Percentiles rank a stretch among this genome's conserved stretches.
Conservation (phyloP, 2,888 invertebrate species). For the Agriopis marginaria region DNA sequence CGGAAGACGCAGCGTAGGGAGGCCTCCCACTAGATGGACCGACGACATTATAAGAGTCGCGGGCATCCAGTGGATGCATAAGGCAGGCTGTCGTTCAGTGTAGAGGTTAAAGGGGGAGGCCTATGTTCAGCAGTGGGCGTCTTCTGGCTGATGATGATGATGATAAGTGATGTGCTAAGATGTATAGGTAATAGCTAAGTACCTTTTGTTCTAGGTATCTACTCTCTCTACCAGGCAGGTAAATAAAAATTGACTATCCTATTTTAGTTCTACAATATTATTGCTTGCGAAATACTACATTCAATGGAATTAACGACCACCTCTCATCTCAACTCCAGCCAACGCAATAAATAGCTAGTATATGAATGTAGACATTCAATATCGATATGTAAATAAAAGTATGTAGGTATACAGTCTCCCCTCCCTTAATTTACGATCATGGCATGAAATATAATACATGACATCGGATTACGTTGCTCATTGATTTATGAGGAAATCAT, state of each 20-base stretch:
- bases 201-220: too few species aligned
- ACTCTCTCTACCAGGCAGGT: too few species aligned
- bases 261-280: background rate
- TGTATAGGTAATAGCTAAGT: too few species aligned
- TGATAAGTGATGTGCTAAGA: background rate
- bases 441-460: conserved; percentile 36
- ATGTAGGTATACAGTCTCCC: conserved; percentile 8
- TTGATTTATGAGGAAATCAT: conserved; percentile 39
- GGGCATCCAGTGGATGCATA: too few species aligned
- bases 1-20: too few species aligned
- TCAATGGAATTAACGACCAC: background rate
- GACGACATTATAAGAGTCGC: too few species aligned
- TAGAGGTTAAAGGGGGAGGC: too few species aligned
- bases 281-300: background rate
- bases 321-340: background rate
- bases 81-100: too few species aligned
- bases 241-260: too few species aligned
- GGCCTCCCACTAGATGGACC: too few species aligned
- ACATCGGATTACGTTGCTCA: conserved; percentile 34
- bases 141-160: too few species aligned
- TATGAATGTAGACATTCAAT: conserved; percentile 15
- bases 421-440: conserved; percentile 33
- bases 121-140: too few species aligned
- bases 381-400: conserved; percentile 22
- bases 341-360: conserved; percentile 10